Base-by-base conservation (phyloP, 2,797 vertebrate genomes). In the Myiothlypis chrysogaster region DNA sequence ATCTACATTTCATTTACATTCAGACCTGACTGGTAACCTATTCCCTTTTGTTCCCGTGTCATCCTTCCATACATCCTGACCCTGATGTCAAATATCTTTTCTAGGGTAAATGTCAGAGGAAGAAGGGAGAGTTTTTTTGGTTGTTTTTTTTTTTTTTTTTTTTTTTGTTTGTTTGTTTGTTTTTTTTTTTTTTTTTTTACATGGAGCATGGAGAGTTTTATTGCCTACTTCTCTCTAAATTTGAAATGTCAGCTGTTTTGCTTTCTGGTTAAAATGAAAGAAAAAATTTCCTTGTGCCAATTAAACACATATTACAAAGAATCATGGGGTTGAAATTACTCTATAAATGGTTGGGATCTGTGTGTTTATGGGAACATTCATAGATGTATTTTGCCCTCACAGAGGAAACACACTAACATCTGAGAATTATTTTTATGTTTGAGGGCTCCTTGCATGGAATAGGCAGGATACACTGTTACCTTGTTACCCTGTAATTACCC, bases 21-120 rank as follows among this genome's bases (percentile, higher is more conserved):
- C 72, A 89, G 55, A 78, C 4, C 12, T 24, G 18, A 41, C 47
- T 61, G 32, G n/a, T 79, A 83, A 65, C 25, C 44, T 92, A 41
- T 78, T 85, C 25, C 21, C 27, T 89, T 90, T 86, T 89, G 22
- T 65, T 89, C 50, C 32, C n/a, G 4, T 89, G 41, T 65, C 39
- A 64, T 80, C 21, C 39, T 75, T 85, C 85, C 55, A 37, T 39
- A 86, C 0, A 0, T 83, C 23, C 28, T 50, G 25, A 5, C 12
- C 32, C 23, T 35, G 14, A 57, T 86, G 72, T 83, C 79, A 94
- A 95, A 88, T 83, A 88, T 35, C 41, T n/a, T 93, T 93, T 46
- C 52, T 46, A 87, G 81, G 64, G 41, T 87, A 89, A 89, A 94
- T 92, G 53, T 85, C 84, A 93, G 69, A 71, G 24, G 41, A 91